Evolutionary conservation across 2,113 vertebrate species (phyloP).

Genomic region (Dryoscopus gambensis): DNA sequence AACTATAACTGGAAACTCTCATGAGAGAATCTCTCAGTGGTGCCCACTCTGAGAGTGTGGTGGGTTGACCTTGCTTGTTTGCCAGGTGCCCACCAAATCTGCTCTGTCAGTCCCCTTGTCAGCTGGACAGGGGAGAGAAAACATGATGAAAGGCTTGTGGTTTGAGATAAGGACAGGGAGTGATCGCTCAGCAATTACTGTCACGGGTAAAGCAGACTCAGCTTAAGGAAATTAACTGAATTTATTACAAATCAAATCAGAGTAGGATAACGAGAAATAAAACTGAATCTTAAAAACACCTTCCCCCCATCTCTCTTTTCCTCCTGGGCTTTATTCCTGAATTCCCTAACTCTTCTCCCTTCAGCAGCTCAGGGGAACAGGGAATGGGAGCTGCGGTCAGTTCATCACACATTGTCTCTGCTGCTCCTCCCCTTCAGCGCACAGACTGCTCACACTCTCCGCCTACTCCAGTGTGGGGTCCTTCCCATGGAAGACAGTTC

Average conservation of each 20-base stretch:
- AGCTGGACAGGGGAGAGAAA: neutral
- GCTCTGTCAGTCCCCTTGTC: neutral
- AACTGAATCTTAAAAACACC: neutral
- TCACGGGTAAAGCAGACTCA: neutral
- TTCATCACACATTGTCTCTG: neutral
- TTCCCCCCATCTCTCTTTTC: neutral
- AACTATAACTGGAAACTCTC: neutral
- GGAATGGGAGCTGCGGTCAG: neutral
- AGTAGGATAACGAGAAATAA: neutral
- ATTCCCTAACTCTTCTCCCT: neutral
- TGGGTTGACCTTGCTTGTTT: neutral
- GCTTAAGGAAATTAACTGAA: neutral
- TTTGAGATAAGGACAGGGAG: neutral
- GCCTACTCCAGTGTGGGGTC: neutral
- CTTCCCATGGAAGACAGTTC: neutral
- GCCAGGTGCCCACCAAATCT: neutral
- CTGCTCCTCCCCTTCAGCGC: neutral
- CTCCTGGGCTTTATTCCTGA: neutral
- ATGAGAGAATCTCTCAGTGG: neutral
- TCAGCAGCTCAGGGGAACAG: neutral
- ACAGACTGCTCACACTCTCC: neutral
- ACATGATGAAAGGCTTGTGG: neutral
- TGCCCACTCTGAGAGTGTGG: neutral
- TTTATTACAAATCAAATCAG: neutral
- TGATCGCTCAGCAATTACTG: neutral